Evolutionary conservation across 2,113 vertebrate genomes (phyloP).

Genomic region (Fulica atra): DNA sequence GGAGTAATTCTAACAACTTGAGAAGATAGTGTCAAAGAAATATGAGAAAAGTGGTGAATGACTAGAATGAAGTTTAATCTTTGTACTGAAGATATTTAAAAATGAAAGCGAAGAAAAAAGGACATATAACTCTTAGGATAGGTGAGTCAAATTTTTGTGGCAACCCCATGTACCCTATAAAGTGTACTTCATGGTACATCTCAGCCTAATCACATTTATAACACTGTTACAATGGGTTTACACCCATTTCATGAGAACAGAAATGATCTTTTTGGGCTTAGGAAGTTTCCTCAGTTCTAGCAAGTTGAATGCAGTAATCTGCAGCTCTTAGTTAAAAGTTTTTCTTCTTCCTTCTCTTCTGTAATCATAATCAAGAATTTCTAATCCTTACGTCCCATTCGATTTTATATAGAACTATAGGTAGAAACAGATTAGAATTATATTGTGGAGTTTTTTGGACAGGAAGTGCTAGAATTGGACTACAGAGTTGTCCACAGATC

Average conservation of each 20-base stretch:
- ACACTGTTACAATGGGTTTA: not conserved
- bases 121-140: not conserved
- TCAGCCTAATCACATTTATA: not conserved
- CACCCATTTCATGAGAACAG: not conserved
- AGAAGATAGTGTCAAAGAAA: slow-evolving; percentile 28
- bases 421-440: not conserved
- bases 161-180: not conserved
- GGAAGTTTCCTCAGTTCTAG: not conserved
- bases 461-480: not conserved
- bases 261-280: not conserved
- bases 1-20: slow-evolving; percentile 22
- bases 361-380: not conserved
- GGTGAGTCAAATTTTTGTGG: not conserved
- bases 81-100: slow-evolving; percentile 51
- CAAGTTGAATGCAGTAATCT: not conserved
- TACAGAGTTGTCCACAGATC: not conserved
- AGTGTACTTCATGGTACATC: not conserved
- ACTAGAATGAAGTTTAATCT: slow-evolving; percentile 4
- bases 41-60: not conserved
- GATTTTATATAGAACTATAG: not conserved
- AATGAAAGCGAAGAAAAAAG: not conserved
- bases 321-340: not conserved
- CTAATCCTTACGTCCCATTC: not conserved
- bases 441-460: not conserved
- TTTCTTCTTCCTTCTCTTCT: not conserved